Evolutionary conservation across 2,888 invertebrate genomes (phyloP).

Genomic region (Leptopilina myrica): DNA sequence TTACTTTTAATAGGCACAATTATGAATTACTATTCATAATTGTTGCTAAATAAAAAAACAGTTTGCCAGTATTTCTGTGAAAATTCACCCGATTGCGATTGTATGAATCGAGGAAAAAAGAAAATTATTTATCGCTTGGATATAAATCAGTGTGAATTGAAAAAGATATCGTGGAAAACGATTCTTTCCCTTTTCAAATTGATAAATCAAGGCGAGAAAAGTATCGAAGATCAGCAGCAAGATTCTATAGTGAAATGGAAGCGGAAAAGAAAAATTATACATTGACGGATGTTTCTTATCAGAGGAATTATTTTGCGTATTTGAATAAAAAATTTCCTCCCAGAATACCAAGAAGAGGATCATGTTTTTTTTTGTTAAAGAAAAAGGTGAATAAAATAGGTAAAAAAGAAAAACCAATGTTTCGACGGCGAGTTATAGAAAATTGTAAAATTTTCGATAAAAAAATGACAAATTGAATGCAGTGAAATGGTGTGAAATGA

Average conservation of each 20-base stretch:
- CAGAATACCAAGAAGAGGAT: too few species aligned
- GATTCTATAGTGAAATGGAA: neutral
- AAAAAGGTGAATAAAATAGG: too few species aligned
- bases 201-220: neutral
- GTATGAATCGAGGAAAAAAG: neutral
- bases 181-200: neutral
- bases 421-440: neutral
- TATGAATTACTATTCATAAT: too few species aligned
- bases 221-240: neutral
- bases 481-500: neutral
- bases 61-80: neutral
- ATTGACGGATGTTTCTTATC: neutral
- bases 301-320: too few species aligned
- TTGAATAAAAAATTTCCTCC: too few species aligned
- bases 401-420: neutral
- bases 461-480: neutral
- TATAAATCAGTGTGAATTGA: neutral
- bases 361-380: too few species aligned
- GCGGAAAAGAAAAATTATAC: neutral
- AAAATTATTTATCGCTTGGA: neutral
- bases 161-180: constrained; percentile 12
- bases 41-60: neutral
- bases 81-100: neutral
- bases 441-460: neutral
- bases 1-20: too few species aligned